A percentile compares a stretch with the other conserved stretches of the same genome.
These are phyloP conservation scores for Drosophila albomicans DNA, from an alignment of 1,140 invertebrate species.

Conservation along the genomic window DNA sequence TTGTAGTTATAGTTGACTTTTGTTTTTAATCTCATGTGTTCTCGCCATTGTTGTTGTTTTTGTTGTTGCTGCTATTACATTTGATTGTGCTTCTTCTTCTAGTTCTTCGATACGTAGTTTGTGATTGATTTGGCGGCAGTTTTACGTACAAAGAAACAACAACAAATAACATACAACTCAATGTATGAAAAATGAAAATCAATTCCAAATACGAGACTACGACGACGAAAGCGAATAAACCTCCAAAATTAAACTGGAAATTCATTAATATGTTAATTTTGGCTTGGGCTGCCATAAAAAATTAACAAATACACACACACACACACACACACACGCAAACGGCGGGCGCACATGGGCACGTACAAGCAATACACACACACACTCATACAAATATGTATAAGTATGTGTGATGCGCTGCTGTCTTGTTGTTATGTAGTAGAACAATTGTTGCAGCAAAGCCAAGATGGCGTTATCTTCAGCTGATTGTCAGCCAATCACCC, in stretches of 20 bases:
- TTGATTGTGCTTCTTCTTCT: background rate
- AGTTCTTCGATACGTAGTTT: conserved; percentile 8
- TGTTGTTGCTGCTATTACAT: conserved; percentile 40
- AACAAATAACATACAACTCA: conserved; percentile 18
- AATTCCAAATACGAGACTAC: conserved; percentile 43
- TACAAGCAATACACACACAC: conserved; percentile 15
- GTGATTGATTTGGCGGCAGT: conserved; percentile 47
- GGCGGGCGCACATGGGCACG: conserved; percentile 47
- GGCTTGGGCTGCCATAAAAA: conserved; percentile 52
- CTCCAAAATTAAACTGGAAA: conserved; percentile 69
- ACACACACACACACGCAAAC: conserved; percentile 15
- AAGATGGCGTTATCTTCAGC: conserved; percentile 43
- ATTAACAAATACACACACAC: conserved; percentile 30
- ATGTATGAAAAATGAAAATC: conserved; percentile 48
- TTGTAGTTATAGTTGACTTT: conserved; percentile 16
- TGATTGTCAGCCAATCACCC: conserved; percentile 21
- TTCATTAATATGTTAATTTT: conserved; percentile 81
- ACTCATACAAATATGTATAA: background rate
- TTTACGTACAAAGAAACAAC: conserved; percentile 18
- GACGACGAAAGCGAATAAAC: conserved; percentile 40
- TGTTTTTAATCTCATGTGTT: conserved; percentile 29
- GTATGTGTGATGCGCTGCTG: background rate
- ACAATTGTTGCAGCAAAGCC: conserved; percentile 25
- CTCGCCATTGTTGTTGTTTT: conserved; percentile 12
- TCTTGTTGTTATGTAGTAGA: conserved; percentile 18